These are phyloP conservation scores for Pelecanus crispus DNA, from an alignment of 2,113 vertebrate species.

Conservation along the genomic window DNA sequence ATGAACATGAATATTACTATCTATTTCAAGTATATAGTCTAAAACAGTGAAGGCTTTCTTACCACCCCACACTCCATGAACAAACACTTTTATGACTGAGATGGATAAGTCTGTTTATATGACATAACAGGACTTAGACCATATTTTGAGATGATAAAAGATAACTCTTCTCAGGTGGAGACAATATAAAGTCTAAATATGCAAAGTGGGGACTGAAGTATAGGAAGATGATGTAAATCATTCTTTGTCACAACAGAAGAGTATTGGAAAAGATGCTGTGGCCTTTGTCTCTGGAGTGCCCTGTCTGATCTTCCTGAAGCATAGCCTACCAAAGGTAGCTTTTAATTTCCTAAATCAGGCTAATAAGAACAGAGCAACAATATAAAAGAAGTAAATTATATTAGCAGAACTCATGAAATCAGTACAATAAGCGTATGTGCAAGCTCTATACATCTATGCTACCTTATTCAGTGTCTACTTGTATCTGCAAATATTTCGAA, in stretches of 20 bases:
- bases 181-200: background rate
- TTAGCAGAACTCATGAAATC: background rate
- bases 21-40: background rate
- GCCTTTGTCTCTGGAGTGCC: background rate
- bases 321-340: background rate
- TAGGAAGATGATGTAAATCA: background rate
- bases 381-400: background rate
- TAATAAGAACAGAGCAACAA: background rate
- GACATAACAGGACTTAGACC: background rate
- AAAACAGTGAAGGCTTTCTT: background rate
- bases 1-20: background rate
- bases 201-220: background rate
- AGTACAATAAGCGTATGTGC: background rate
- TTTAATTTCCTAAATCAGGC: background rate
- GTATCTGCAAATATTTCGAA: background rate
- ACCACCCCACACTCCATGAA: background rate
- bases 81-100: background rate
- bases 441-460: background rate
- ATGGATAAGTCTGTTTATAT: background rate
- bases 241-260: background rate
- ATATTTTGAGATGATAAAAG: background rate
- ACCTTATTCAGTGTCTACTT: background rate
- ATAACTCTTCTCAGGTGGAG: background rate
- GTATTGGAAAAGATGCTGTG: background rate
- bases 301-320: background rate